A percentile compares a stretch with the other conserved stretches of the same genome.
These are phyloP conservation scores for Mesorhabditis spiculigera DNA, from an alignment of 2,888 invertebrate species.

Conservation along the genomic window DNA sequence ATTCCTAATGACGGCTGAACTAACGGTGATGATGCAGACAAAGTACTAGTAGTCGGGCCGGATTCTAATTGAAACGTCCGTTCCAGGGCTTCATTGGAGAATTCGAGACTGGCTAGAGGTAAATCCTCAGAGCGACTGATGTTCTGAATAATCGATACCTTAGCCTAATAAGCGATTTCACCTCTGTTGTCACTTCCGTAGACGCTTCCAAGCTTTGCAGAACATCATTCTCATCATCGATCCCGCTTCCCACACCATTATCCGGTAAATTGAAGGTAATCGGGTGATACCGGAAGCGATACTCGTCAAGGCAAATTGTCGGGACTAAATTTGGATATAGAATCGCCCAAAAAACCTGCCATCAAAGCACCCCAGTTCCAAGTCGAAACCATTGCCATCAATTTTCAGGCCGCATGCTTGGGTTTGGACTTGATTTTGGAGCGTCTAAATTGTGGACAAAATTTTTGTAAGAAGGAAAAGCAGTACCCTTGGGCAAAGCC, in stretches of 20 bases:
- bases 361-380: slow-evolving; percentile 32
- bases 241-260: background rate
- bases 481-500: slow-evolving; percentile 37
- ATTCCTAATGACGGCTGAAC: background rate
- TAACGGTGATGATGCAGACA: background rate
- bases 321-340: slow-evolving; percentile 21
- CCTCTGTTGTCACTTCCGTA: no score
- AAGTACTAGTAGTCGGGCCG: no score
- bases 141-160: no score
- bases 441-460: slow-evolving; percentile 9
- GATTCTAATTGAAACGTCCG: no score
- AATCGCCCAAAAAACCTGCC: slow-evolving; percentile 12
- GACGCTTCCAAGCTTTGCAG: no score
- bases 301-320: slow-evolving; percentile 30
- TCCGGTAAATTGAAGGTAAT: background rate
- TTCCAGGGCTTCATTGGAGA: no score
- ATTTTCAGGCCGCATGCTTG: slow-evolving; percentile 50
- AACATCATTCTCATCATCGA: background rate
- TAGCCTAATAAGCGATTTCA: no score
- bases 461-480: no score
- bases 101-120: no score
- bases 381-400: slow-evolving; percentile 31
- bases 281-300: slow-evolving; percentile 22
- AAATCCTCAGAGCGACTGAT: no score
- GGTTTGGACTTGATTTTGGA: slow-evolving; percentile 17